A percentile compares a stretch with the other conserved stretches of the same genome.
Conservation (phyloP, 1,140 invertebrate species). For the Eriocheir sinensis region DNA sequence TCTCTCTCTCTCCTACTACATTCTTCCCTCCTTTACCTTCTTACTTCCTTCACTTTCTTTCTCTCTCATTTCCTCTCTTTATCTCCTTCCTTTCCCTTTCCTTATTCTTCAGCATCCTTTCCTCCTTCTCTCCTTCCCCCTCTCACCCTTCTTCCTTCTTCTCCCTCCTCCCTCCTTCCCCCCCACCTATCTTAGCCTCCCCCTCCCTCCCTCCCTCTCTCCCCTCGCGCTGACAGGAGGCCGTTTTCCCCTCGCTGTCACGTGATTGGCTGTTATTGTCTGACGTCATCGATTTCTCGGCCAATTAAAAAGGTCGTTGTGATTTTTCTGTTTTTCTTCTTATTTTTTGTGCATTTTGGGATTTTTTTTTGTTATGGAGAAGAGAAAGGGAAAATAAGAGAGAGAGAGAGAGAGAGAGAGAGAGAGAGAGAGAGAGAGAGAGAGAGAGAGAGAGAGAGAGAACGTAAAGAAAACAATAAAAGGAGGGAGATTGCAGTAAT, state of each 20-base stretch:
- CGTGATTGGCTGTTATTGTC: no score
- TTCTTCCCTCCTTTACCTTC: not conserved
- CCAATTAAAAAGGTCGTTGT: no score
- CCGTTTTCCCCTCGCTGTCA: no score
- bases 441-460: no score
- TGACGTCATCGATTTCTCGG: no score
- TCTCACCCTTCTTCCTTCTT: not conserved
- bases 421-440: no score
- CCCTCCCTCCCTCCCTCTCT: not conserved
- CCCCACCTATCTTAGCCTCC: not conserved
- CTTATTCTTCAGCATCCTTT: not conserved
- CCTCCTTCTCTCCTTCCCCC: not conserved
- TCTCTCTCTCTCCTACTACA: not conserved
- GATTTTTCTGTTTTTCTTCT: no score
- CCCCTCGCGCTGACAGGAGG: no score
- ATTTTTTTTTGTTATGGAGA: not conserved
- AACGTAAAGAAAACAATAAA: no score
- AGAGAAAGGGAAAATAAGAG: not conserved
- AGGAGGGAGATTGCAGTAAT: no score
- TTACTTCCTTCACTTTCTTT: not conserved
- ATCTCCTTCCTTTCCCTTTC: not conserved
- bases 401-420: not conserved
- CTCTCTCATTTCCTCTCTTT: no score
- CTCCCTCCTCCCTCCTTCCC: not conserved
- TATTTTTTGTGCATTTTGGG: no score